These are phyloP conservation scores for Mormyrus iriodes DNA, from an alignment of 2,113 vertebrate genomes.

Conservation along the genomic window DNA sequence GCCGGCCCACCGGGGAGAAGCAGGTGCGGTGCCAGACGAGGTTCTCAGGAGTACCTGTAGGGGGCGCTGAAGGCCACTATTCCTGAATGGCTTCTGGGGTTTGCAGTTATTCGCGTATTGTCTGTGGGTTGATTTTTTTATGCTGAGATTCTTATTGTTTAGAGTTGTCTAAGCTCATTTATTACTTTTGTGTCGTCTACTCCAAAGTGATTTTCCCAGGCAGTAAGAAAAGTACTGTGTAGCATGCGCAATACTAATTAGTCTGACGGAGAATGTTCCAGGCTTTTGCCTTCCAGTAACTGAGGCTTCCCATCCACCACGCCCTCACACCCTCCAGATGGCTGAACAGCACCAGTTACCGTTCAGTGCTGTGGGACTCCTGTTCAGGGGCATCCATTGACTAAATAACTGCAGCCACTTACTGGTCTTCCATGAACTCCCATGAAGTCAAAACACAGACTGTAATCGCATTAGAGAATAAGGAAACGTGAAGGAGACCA, in stretches of 20 bases:
- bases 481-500: not conserved
- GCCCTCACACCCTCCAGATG: not conserved
- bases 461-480: not conserved
- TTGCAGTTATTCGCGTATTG: not conserved
- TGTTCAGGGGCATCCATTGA: not conserved
- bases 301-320: not conserved
- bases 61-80: not conserved
- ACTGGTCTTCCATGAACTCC: not conserved
- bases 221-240: not conserved
- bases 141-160: not conserved
- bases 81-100: not conserved
- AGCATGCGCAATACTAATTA: not conserved
- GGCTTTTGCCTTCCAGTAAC: not conserved
- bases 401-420: not conserved
- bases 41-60: not conserved
- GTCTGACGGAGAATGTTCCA: not conserved
- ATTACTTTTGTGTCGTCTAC: not conserved
- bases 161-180: not conserved
- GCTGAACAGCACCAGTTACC: not conserved
- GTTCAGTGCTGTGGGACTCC: not conserved
- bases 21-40: constrained; percentile 46
- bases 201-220: not conserved
- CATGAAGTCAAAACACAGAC: not conserved
- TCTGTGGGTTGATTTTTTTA: not conserved
- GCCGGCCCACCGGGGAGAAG: constrained; percentile 82